phyloP scores from a whole-genome alignment of 2,113 vertebrate genomes.

The Sylvietta virens region DNA sequence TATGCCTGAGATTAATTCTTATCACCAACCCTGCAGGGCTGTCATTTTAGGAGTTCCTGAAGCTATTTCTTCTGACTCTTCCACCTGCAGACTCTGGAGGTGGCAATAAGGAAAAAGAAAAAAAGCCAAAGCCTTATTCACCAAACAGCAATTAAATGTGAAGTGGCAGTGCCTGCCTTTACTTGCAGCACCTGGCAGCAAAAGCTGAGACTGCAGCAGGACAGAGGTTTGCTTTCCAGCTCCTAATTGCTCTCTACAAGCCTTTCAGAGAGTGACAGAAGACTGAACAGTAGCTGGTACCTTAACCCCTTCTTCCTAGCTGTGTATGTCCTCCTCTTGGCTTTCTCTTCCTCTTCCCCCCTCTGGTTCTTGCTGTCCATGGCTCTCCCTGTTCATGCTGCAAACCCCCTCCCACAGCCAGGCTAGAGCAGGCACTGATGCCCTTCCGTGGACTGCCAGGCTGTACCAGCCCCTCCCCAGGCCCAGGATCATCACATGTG shows the following conservation, averaged over 20 bases:
- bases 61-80: not conserved
- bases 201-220: not conserved
- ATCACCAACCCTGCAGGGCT: not conserved
- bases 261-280: not conserved
- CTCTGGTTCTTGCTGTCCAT: not conserved
- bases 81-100: not conserved
- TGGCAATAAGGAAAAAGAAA: not conserved
- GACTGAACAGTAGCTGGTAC: not conserved
- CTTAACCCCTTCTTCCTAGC: not conserved
- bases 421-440: not conserved
- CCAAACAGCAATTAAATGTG: not conserved
- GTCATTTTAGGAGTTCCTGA: not conserved
- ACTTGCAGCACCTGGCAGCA: not conserved
- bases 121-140: not conserved
- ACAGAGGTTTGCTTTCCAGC: not conserved
- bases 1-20: not conserved
- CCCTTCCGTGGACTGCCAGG: too few species aligned
- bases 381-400: not conserved
- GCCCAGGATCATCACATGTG: accelerated
- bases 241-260: not conserved
- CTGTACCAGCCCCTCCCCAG: not conserved
- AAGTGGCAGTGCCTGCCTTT: not conserved
- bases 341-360: not conserved
- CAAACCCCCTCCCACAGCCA: accelerated
- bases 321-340: not conserved